Base-by-base conservation (phyloP, 2,888 invertebrate genomes). In the Arenicola marina region DNA sequence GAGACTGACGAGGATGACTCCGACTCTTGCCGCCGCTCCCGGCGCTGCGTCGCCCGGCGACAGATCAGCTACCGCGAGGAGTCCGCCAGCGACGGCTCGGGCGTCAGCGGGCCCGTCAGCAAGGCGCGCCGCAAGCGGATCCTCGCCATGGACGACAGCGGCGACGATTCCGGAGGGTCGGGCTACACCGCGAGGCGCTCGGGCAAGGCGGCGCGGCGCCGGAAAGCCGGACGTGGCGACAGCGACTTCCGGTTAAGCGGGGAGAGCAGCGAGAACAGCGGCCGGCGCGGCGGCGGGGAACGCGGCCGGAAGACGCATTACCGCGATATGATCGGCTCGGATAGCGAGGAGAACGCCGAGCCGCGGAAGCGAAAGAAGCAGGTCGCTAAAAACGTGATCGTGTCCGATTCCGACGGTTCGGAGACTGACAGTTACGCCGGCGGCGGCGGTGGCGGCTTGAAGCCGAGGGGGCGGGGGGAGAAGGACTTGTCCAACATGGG, bases 61-160 rank as follows among this genome's bases (percentile, higher is more conserved):
- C 24, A n/a, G 7, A 46, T 62, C 54, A 59, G 43, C 38, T 62
- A 62, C 54, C 54, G 51, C 3, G 62, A 62, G 33, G 54, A 53
- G 31, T 59, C 59, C 0, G 46, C n/a, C 29, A 45, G 45, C 31
- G 57, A 57, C 57, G 24, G 21, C 4, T 28, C 45, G 26, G 24
- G 29, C 15, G 43, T 24, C 4, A 34, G 29, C 15, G 56, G 56
- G 1, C 29, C 34, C 4, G 43, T 21, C 11, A 21, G 38, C 24
- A 11, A 48, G 26, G 11, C 38, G 11, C 38, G 38, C 11, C 48
- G 26, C 48, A 48, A 48, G 26, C 48, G 48, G 15, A 24, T 48
- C 18, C 7, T 11, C 48, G 26, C 7, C 15, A 7, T 7, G 7
- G 48, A 48, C 24, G 38, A 54, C 38, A 43, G 31, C 43, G 26